Evolutionary conservation across 2,797 vertebrate species (phyloP), one percentile per base, ranked within the genome.

Genomic region (Rhabdophis nuchalis): DNA sequence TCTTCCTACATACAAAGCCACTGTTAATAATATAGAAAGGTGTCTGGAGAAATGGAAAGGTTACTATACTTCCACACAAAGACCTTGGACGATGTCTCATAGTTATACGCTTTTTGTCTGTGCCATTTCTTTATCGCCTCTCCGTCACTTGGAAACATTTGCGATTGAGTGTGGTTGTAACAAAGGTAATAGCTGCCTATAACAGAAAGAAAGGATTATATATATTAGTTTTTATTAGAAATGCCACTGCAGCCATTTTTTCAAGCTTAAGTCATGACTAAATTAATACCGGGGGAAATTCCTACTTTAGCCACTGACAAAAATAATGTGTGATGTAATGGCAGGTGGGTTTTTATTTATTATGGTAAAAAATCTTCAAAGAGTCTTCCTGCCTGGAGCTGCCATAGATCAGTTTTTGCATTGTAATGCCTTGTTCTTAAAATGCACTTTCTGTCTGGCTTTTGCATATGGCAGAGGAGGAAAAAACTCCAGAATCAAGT

Each of bases 311-410:
- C 57, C 29, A 46, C 68, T 72, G 11, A 2, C 54, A 13, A n/a
- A 87, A 93, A 91, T 88, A 41, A 77, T 82, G 9, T 68, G 29
- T 10, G 53, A 13, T 60, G 36, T 92, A 85, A 50, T 86, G 16
- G 0, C 68, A 87, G 2, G 7, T 92, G 60, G 61, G 32, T 7
- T 52, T 85, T 54, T 87, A 92, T 93, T 90, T 90, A 11, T 50
- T 93, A 90, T 64, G 60, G 57, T 82, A 87, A 89, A 77, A 82
- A 93, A 86, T 29, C 20, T 85, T 90, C 50, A 57, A 32, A 91
- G 13, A 91, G 5, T 36, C 23, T 50, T 93, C 86, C 23, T 7
- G 60, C 27, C 72, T 91, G 36, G 1, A 27, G 25, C 20, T 92
- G 2, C 58, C 72, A 16, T 68, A 60, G 29, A 46, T 93, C 60